A percentile compares a stretch with the other conserved stretches of the same genome.
These are phyloP conservation scores for Perognathus longimembris DNA, from an alignment of 2,113 vertebrate genomes.

Conservation along the genomic window DNA sequence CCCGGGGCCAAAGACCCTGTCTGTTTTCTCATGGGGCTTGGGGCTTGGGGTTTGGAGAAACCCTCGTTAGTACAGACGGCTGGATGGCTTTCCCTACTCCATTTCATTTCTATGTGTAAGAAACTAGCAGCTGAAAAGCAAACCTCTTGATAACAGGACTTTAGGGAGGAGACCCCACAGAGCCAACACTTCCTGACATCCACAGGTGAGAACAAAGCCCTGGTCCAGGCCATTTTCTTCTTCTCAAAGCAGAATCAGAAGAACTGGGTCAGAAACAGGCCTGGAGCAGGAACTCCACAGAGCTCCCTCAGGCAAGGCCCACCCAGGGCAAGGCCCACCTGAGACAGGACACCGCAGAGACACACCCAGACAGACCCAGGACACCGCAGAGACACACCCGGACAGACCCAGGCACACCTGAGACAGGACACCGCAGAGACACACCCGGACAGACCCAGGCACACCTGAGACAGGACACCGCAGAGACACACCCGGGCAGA, in stretches of 20 bases:
- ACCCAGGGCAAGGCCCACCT: neutral
- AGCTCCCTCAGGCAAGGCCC: neutral
- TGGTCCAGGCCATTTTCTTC: rapidly evolving
- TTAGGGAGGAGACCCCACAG: rapidly evolving
- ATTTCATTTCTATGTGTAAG: neutral
- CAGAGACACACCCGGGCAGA: too few species aligned
- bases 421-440: too few species aligned
- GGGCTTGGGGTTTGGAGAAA: neutral
- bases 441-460: too few species aligned
- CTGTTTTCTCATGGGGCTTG: neutral
- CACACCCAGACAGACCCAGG: too few species aligned
- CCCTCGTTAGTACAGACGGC: neutral
- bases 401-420: too few species aligned
- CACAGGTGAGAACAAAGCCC: too few species aligned
- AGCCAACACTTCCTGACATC: neutral
- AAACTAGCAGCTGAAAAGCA: neutral
- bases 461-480: too few species aligned
- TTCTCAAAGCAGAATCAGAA: neutral
- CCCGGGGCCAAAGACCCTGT: too few species aligned
- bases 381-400: too few species aligned
- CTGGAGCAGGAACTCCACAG: rapidly evolving
- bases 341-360: neutral
- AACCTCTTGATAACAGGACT: neutral
- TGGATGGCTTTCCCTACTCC: neutral
- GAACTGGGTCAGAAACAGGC: neutral